phyloP scores from a whole-genome alignment of 2,797 vertebrate genomes.

The Champsocephalus esox region DNA sequence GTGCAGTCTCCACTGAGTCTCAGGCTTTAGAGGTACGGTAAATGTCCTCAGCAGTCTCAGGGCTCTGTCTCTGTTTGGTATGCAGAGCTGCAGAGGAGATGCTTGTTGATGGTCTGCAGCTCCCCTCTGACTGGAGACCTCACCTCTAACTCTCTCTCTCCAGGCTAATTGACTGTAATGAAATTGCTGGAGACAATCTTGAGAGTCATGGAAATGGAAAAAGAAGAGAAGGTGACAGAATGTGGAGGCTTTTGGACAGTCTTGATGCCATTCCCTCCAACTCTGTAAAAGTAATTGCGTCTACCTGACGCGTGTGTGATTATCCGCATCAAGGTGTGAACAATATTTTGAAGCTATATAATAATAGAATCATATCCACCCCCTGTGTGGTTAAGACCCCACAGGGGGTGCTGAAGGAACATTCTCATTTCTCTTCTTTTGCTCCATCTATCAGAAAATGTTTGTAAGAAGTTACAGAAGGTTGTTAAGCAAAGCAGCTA shows the following conservation, averaged over 20 bases:
- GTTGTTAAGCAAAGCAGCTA: no score
- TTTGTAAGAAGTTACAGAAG: no score
- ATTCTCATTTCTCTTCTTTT: no score
- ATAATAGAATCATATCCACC: no score
- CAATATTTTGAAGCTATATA: no score
- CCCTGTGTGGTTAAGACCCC: no score
- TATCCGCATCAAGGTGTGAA: no score
- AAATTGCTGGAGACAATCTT: conserved; percentile 78
- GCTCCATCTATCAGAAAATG: no score
- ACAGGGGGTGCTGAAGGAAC: no score
- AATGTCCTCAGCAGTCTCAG: conserved; percentile 40
- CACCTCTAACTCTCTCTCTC: conserved; percentile 51
- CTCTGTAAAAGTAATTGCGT: conserved; percentile 60
- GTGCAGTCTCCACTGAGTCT: conserved; percentile 3
- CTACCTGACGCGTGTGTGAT: conserved; percentile 4
- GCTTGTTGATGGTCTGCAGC: conserved; percentile 47
- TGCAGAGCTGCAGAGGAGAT: conserved; percentile 51
- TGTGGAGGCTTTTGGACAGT: conserved; percentile 50
- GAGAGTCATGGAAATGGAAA: conserved; percentile 63
- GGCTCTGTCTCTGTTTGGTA: conserved; percentile 54
- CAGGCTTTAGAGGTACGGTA: conserved; percentile 43
- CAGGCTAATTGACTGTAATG: conserved; percentile 82
- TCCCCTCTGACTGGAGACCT: conserved; percentile 36
- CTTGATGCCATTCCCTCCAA: conserved; percentile 68
- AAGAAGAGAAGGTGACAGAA: conserved; percentile 56